Conservation (phyloP, 2,113 vertebrate genomes). For the Oncorhynchus nerka region DNA sequence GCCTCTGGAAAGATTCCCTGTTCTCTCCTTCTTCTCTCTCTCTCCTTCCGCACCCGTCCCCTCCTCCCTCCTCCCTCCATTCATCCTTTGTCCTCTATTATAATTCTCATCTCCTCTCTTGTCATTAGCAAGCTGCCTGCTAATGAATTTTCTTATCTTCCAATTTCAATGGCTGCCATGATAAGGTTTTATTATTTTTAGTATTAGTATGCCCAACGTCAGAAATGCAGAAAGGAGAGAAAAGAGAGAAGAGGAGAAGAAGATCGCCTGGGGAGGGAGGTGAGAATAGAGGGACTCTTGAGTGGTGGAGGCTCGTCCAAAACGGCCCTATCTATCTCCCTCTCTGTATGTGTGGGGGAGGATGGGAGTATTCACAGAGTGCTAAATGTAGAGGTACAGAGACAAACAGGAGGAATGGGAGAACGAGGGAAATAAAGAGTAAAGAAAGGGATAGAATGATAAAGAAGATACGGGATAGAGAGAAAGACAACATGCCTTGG, state of each 20-base stretch:
- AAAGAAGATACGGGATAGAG: neutral
- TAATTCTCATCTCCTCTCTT: slow-evolving; percentile 67
- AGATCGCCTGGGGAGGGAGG: neutral
- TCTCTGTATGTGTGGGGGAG: neutral
- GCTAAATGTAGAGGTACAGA: slow-evolving; percentile 23
- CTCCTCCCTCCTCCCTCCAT: slow-evolving; percentile 22
- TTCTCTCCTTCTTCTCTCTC: neutral
- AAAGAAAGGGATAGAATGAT: neutral
- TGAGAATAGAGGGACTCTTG: neutral
- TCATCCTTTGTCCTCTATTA: slow-evolving; percentile 57
- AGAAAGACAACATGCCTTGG: too few species aligned
- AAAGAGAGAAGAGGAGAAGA: neutral
- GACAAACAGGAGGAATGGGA: slow-evolving; percentile 30
- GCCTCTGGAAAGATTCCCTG: neutral
- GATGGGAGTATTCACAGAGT: slow-evolving; percentile 23
- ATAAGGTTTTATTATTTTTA: slow-evolving; percentile 69
- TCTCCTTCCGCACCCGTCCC: neutral
- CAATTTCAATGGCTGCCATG: slow-evolving; percentile 67
- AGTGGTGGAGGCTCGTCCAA: too few species aligned
- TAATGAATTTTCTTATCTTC: slow-evolving; percentile 77
- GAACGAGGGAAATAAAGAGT: neutral
- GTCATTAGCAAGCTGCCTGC: slow-evolving; percentile 69
- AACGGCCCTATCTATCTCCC: too few species aligned
- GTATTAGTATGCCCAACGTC: slow-evolving; percentile 42
- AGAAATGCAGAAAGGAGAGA: neutral